A percentile compares a stretch with the other conserved stretches of the same genome.
These are phyloP conservation scores for Antennarius striatus DNA, from an alignment of 2,113 vertebrate genomes.

Conservation along the genomic window DNA sequence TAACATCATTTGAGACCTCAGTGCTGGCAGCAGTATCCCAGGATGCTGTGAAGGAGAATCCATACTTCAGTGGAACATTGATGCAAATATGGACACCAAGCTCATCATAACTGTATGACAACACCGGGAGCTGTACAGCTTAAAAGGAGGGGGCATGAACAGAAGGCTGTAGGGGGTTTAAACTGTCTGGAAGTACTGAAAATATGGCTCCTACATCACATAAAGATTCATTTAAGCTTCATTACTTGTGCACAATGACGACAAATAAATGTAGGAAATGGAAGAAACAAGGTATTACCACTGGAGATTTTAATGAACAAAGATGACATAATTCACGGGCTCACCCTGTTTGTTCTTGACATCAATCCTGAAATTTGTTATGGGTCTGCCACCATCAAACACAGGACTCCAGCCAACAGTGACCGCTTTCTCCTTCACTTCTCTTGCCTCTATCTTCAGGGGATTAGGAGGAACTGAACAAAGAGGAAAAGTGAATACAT, in stretches of 20 bases:
- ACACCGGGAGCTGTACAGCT: too few species aligned
- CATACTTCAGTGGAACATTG: too few species aligned
- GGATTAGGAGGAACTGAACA: constrained; percentile 52
- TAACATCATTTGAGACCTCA: constrained; percentile 29
- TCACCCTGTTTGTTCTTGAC: constrained; percentile 62
- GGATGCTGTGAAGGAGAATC: constrained; percentile 33
- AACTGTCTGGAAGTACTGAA: too few species aligned
- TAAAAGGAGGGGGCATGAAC: too few species aligned
- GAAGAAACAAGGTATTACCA: too few species aligned
- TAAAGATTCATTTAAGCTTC: background rate
- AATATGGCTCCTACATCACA: too few species aligned
- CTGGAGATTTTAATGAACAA: too few species aligned
- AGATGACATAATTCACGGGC: background rate
- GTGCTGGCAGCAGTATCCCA: constrained; percentile 55
- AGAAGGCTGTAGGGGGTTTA: too few species aligned
- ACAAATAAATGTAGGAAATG: too few species aligned
- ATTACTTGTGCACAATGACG: too few species aligned
- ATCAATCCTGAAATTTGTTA: constrained; percentile 55
- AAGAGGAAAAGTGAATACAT: background rate
- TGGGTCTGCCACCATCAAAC: constrained; percentile 61
- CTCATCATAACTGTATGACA: too few species aligned
- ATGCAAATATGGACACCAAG: too few species aligned
- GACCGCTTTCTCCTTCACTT: constrained; percentile 58
- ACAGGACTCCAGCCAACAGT: constrained; percentile 56
- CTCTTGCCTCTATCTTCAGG: constrained; percentile 41